Percentiles rank a stretch among this genome's conserved stretches.
phyloP scores from a whole-genome alignment of 2,888 invertebrate species.

The Ennomos erosarius region DNA sequence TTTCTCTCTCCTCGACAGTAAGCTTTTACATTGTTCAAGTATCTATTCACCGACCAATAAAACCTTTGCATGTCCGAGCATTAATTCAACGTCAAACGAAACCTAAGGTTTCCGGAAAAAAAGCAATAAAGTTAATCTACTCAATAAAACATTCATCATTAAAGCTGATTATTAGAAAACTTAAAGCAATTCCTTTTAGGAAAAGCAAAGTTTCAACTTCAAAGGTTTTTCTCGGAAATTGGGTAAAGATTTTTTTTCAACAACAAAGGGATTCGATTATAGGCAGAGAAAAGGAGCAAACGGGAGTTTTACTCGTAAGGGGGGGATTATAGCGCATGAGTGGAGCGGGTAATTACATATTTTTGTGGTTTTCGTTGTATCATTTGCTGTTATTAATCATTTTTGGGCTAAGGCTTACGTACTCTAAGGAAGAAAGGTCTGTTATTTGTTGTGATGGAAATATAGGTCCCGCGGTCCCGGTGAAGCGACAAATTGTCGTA shows the following conservation, averaged over 20 bases:
- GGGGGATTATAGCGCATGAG: conserved; percentile 20
- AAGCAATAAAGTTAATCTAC: conserved; percentile 32
- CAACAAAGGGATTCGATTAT: conserved; percentile 62
- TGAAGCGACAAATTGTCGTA: no score
- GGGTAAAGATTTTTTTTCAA: conserved; percentile 54
- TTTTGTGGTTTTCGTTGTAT: conserved; percentile 8
- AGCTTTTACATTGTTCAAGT: no score
- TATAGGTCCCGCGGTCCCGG: no score
- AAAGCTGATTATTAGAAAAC: conserved; percentile 45
- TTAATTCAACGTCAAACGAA: conserved; percentile 10
- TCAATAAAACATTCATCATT: conserved; percentile 41
- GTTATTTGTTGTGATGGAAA: no score
- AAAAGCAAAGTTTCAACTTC: conserved; percentile 52
- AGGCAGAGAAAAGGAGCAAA: conserved; percentile 46
- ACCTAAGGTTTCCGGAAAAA: conserved; percentile 17
- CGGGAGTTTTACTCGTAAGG: conserved; percentile 37
- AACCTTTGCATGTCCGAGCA: conserved; percentile 5
- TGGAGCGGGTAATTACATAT: conserved; percentile 24
- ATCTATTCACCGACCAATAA: conserved; percentile 6
- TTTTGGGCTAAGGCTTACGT: background rate
- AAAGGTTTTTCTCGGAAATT: conserved; percentile 54
- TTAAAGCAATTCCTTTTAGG: conserved; percentile 40
- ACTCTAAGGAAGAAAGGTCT: no score
- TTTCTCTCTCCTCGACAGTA: no score
- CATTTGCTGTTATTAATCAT: conserved; percentile 12